phyloP scores from a whole-genome alignment of 2,888 invertebrate genomes.

The Ecliptopera silaceata region DNA sequence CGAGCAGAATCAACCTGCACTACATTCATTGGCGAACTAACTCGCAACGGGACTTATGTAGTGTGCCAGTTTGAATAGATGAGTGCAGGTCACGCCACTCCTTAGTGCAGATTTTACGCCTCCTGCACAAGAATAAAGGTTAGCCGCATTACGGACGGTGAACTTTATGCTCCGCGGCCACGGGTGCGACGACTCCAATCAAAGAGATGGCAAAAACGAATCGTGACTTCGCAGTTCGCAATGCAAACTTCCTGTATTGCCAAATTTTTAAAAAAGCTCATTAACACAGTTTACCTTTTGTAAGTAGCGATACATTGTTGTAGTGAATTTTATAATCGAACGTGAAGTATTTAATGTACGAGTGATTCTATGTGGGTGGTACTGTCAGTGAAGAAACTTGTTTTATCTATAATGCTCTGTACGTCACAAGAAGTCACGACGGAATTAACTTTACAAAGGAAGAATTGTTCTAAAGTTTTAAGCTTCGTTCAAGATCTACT shows the following conservation, averaged over 20 bases:
- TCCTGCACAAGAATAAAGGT: conserved; percentile 21
- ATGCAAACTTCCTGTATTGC: conserved; percentile 23
- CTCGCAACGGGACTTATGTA: neutral
- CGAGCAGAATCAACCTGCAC: conserved; percentile 7
- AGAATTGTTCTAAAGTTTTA: conserved; percentile 2
- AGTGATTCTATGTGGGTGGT: conserved; percentile 9
- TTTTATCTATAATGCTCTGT: conserved; percentile 11
- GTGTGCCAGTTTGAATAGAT: conserved; percentile 1
- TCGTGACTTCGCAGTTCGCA: conserved; percentile 4
- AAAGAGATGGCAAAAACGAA: conserved; percentile 20
- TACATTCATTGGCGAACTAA: neutral
- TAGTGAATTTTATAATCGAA: conserved; percentile 8
- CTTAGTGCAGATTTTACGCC: conserved; percentile 19
- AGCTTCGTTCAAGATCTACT: neutral
- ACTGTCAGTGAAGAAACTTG: neutral
- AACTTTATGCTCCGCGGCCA: conserved; percentile 18
- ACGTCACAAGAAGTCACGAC: neutral
- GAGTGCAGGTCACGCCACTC: conserved; percentile 12
- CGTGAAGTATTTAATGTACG: conserved; percentile 4
- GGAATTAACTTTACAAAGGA: no score
- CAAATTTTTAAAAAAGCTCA: conserved; percentile 21
- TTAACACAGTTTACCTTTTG: conserved; percentile 22
- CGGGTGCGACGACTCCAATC: conserved; percentile 20
- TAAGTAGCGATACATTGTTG: conserved; percentile 5
- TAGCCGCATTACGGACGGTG: conserved; percentile 15